Percentiles rank a stretch among this genome's conserved stretches.
phyloP scores from a whole-genome alignment of 2,113 vertebrate genomes.

The Neodontobutis hainanensis region DNA sequence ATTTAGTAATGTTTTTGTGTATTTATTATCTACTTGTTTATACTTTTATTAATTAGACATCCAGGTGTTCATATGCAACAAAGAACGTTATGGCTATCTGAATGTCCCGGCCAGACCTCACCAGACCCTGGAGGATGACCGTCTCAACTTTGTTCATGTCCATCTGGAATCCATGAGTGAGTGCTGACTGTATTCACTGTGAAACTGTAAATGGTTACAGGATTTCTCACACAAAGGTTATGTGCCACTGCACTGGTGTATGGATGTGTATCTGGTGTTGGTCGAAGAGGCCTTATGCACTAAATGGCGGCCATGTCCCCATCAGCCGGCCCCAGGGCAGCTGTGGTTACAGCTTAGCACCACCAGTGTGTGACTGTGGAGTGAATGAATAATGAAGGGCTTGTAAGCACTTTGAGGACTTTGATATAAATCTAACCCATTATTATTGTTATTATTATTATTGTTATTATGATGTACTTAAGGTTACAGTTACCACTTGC shows the following conservation, averaged over 20 bases:
- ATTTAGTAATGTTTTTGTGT: background rate
- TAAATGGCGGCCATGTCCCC: no score
- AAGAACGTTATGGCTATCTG: conserved; percentile 88
- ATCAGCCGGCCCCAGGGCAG: no score
- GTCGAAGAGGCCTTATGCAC: no score
- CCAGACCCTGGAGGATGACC: conserved; percentile 87
- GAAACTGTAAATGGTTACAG: background rate
- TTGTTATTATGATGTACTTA: no score
- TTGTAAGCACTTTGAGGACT: no score
- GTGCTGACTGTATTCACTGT: conserved; percentile 18
- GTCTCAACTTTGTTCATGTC: conserved; percentile 90
- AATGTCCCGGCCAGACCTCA: conserved; percentile 89
- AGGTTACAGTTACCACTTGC: background rate
- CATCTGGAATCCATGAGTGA: conserved; percentile 89
- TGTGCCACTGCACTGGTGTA: no score
- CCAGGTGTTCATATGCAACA: conserved; percentile 88
- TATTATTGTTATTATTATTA: no score
- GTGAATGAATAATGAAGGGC: no score
- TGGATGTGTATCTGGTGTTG: no score
- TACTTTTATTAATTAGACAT: conserved; percentile 73
- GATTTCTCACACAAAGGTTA: background rate
- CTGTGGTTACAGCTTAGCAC: no score
- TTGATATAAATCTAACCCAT: no score
- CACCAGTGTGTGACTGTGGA: no score
- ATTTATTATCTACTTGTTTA: background rate